Evolutionary conservation across 2,113 vertebrate genomes (phyloP).

Genomic region (Rhynchomys soricoides): DNA sequence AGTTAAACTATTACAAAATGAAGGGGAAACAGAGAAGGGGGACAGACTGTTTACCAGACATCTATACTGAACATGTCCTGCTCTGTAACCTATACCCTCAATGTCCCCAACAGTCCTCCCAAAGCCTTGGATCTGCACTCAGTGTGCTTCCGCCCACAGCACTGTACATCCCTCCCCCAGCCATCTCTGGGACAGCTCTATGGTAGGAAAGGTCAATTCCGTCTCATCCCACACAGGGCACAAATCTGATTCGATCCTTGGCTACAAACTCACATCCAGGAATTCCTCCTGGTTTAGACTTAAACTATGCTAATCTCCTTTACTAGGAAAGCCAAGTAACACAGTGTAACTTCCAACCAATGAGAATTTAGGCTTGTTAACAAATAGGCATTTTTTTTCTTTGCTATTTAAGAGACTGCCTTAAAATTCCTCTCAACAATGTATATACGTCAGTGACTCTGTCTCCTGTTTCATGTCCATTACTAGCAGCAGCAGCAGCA

Average conservation of each 20-base stretch:
- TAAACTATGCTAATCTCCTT: not conserved
- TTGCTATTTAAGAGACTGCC: not conserved
- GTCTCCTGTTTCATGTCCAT: no score
- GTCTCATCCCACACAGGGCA: not conserved
- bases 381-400: not conserved
- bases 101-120: not conserved
- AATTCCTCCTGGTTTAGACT: not conserved
- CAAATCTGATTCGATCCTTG: not conserved
- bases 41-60: not conserved
- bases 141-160: not conserved
- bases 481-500: not conserved
- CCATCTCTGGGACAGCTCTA: fast-evolving
- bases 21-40: not conserved
- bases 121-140: no score
- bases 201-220: not conserved
- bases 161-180: not conserved
- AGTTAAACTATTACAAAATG: not conserved
- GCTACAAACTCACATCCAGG: not conserved
- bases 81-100: not conserved
- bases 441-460: not conserved
- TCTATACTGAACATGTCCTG: not conserved
- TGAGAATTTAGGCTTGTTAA: not conserved
- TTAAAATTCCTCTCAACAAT: not conserved
- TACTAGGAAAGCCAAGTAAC: not conserved
- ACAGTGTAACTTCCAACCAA: not conserved